phyloP scores from a whole-genome alignment of 2,888 invertebrate genomes.

The Pseudoips prasinana region DNA sequence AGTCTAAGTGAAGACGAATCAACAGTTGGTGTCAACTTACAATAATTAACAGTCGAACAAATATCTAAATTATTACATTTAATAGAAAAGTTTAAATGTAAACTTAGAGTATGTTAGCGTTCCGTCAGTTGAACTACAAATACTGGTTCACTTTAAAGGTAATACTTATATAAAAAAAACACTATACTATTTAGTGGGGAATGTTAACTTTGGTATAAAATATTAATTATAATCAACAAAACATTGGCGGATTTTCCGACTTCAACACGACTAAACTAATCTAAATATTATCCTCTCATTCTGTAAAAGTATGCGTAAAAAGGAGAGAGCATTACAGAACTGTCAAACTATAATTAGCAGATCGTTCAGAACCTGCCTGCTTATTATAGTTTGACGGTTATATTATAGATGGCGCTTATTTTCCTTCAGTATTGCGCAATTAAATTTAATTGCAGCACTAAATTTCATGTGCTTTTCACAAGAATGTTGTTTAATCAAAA shows the following conservation, averaged over 20 bases:
- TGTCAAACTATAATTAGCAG: too few species aligned
- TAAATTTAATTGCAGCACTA: too few species aligned
- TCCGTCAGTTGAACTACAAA: constrained; percentile 52
- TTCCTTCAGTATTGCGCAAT: too few species aligned
- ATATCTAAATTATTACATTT: constrained; percentile 70
- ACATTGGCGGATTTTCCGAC: constrained; percentile 72
- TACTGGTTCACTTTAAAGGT: constrained; percentile 42
- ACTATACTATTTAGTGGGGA: constrained; percentile 83
- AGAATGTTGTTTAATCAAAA: too few species aligned
- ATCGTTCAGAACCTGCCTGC: too few species aligned
- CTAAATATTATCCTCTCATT: too few species aligned
- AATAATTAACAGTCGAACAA: constrained; percentile 71
- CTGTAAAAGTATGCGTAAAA: too few species aligned
- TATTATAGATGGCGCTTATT: too few species aligned
- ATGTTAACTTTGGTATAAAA: constrained; percentile 89
- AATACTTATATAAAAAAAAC: constrained; percentile 48
- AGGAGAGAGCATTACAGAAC: too few species aligned
- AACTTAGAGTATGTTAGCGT: constrained; percentile 62
- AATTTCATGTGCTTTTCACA: too few species aligned
- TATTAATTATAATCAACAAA: constrained; percentile 81
- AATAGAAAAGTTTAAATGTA: constrained; percentile 62
- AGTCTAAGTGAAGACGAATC: constrained; percentile 75
- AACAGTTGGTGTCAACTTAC: constrained; percentile 67
- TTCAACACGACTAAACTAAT: too few species aligned
- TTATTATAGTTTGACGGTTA: too few species aligned